phyloP scores from a whole-genome alignment of 2,888 invertebrate species.

The Listrodromus nycthemerus region DNA sequence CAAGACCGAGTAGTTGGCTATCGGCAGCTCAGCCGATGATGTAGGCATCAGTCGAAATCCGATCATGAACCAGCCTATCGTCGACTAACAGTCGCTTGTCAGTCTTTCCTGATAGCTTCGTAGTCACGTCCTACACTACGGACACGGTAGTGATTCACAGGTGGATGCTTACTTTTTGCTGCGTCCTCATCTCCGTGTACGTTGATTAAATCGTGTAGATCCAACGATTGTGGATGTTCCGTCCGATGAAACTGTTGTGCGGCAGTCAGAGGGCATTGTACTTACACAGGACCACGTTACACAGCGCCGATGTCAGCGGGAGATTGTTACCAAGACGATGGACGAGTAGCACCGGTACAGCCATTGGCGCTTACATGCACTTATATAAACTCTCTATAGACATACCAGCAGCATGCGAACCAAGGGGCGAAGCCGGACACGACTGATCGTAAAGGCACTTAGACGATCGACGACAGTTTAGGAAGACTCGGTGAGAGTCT shows the following conservation, averaged over 20 bases:
- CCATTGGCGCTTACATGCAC: slow-evolving; percentile 1
- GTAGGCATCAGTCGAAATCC: too few species aligned
- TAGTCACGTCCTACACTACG: too few species aligned
- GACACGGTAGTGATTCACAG: too few species aligned
- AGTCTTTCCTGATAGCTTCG: too few species aligned
- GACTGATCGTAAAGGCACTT: slow-evolving; percentile 51
- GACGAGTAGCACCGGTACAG: neutral
- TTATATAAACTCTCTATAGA: slow-evolving; percentile 14
- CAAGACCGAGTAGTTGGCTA: too few species aligned
- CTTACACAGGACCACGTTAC: neutral
- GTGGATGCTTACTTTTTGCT: too few species aligned
- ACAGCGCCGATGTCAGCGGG: neutral
- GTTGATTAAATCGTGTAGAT: slow-evolving; percentile 1
- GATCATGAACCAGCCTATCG: too few species aligned
- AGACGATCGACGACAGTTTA: slow-evolving; percentile 42
- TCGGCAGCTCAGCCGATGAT: too few species aligned
- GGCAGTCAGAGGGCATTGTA: slow-evolving; percentile 8
- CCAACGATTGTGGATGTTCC: slow-evolving; percentile 17
- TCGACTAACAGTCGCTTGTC: too few species aligned
- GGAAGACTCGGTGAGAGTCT: slow-evolving; percentile 37
- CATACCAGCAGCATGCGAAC: neutral
- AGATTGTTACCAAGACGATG: neutral
- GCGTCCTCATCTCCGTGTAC: neutral
- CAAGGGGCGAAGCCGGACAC: slow-evolving; percentile 3
- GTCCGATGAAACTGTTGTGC: slow-evolving; percentile 34